Conservation (phyloP, 2,797 vertebrate genomes). For the Tapera naevia region DNA sequence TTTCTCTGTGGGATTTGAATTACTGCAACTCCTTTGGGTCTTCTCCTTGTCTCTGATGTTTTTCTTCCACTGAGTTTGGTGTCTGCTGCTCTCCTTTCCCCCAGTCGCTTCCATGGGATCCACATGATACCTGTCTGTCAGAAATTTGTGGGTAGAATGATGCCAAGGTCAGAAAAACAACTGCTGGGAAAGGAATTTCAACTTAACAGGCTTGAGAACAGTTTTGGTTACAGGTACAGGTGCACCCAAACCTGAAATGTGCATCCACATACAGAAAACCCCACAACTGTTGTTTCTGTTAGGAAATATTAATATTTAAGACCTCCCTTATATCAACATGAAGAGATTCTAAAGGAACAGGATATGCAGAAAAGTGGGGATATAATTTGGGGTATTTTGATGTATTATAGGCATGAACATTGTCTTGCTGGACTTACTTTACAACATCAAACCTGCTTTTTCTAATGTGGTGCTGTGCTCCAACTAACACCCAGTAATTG, state of each 20-base stretch:
- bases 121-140: background rate
- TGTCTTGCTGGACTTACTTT: background rate
- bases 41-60: background rate
- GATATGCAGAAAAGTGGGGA: background rate
- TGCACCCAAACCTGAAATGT: background rate
- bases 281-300: background rate
- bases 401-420: background rate
- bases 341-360: background rate
- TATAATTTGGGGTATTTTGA: background rate
- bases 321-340: background rate
- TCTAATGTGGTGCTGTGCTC: background rate
- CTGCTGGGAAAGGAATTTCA: background rate
- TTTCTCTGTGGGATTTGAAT: background rate
- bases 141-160: background rate
- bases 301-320: background rate
- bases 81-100: background rate
- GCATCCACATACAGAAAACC: background rate
- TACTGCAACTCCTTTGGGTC: background rate
- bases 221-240: background rate
- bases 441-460: background rate
- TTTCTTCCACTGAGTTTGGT: background rate
- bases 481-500: background rate
- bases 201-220: background rate
- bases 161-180: background rate
- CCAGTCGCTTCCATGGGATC: background rate